Conservation (phyloP, 2,113 vertebrate species). For the Bambusicola thoracicus region DNA sequence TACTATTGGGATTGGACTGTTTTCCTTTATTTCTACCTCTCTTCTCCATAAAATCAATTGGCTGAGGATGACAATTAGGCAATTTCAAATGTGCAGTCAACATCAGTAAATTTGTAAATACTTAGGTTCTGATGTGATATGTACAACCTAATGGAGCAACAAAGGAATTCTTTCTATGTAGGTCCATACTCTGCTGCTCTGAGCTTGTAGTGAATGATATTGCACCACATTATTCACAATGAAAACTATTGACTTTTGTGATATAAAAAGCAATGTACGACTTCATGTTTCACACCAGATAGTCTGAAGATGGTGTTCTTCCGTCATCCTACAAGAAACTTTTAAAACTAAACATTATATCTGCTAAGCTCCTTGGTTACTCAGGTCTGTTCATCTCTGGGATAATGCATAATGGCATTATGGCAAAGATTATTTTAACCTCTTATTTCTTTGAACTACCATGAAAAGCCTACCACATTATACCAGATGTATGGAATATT, state of each 20-base stretch:
- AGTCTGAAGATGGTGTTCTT: background rate
- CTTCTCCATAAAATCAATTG: background rate
- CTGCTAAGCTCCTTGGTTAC: background rate
- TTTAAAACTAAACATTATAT: background rate
- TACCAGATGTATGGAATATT: background rate
- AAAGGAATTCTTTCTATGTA: slow-evolving; percentile 46
- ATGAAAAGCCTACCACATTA: background rate
- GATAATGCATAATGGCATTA: background rate
- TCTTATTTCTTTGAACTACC: slow-evolving; percentile 29
- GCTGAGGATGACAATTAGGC: background rate
- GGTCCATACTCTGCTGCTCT: slow-evolving; percentile 30
- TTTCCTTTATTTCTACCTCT: background rate
- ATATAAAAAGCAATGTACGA: background rate
- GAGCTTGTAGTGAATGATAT: slow-evolving; percentile 5
- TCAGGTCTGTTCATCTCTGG: background rate
- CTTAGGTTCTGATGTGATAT: background rate
- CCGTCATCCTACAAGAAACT: background rate
- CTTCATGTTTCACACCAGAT: background rate
- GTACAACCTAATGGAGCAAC: background rate
- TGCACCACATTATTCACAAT: background rate
- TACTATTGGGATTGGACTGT: background rate
- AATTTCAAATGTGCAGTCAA: background rate
- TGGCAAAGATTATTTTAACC: background rate
- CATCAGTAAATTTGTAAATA: slow-evolving; percentile 38
- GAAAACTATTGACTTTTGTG: slow-evolving; percentile 3